Evolutionary conservation across 2,113 vertebrate species (phyloP).

Genomic region (Gadus chalcogrammus): DNA sequence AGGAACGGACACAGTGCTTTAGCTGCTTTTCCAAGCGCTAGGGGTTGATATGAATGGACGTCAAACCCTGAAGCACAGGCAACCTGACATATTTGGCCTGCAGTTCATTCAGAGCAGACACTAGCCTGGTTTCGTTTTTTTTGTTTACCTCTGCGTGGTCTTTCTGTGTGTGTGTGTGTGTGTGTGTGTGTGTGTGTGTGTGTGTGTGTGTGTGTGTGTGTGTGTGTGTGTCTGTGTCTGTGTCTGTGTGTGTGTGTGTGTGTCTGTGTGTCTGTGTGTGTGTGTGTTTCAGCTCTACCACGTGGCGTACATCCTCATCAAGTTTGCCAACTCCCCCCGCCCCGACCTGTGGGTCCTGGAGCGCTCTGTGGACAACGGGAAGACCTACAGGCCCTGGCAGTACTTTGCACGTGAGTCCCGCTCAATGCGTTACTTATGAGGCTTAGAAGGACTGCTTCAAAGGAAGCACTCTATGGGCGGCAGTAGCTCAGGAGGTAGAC

Average conservation of each 20-base stretch:
- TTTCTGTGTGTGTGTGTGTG: too few relatives aligned
- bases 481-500: too few relatives aligned
- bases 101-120: constrained; percentile 24
- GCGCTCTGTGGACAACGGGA: constrained; percentile 87
- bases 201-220: too few relatives aligned
- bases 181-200: too few relatives aligned
- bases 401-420: constrained; percentile 91
- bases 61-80: constrained; percentile 33
- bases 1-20: constrained; percentile 48
- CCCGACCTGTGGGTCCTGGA: constrained; percentile 93
- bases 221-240: constrained; percentile 22
- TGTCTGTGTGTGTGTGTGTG: too few relatives aligned
- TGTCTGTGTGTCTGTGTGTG: too few relatives aligned
- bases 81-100: constrained; percentile 33
- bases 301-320: constrained; percentile 90
- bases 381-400: constrained; percentile 86
- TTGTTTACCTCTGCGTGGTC: too few relatives aligned
- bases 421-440: not conserved
- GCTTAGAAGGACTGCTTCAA: too few relatives aligned
- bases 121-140: constrained; percentile 14
- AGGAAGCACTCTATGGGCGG: too few relatives aligned
- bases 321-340: constrained; percentile 94
- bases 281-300: constrained; percentile 83
- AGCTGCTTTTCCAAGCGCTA: constrained; percentile 18
- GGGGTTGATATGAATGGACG: constrained; percentile 4